phyloP scores from a whole-genome alignment of 1,140 invertebrate species.

The Anagrus nilaparvatae region DNA sequence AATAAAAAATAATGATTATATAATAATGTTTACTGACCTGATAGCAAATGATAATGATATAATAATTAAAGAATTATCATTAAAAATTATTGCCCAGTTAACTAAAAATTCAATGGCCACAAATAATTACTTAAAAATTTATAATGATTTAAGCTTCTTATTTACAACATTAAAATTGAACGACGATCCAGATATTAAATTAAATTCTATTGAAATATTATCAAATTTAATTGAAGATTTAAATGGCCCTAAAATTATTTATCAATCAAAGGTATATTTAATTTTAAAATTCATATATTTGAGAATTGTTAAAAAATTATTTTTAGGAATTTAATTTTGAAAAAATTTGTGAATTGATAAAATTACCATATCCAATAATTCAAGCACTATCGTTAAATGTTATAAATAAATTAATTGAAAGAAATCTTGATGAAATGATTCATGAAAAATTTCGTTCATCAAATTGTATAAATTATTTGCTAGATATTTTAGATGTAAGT shows the following conservation, averaged over 20 bases:
- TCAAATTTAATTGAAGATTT: conserved; percentile 29
- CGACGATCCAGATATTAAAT: conserved; percentile 33
- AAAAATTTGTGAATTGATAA: conserved; percentile 24
- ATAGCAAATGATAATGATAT: conserved; percentile 23
- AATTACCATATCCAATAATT: conserved; percentile 27
- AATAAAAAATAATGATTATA: conserved; percentile 20
- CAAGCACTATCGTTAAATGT: conserved; percentile 26
- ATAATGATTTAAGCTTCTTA: conserved; percentile 8
- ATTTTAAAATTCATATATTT: conserved; percentile 8
- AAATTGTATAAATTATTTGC: conserved; percentile 22
- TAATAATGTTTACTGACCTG: conserved; percentile 21
- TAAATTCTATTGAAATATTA: conserved; percentile 31
- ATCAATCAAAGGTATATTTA: conserved; percentile 18
- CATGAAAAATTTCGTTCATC: conserved; percentile 28
- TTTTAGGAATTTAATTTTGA: conserved; percentile 26
- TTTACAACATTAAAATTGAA: conserved; percentile 24
- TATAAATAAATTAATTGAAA: conserved; percentile 22
- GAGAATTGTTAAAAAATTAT: background rate
- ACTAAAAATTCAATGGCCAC: conserved; percentile 23
- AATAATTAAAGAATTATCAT: conserved; percentile 34
- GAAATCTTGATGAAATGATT: conserved; percentile 23
- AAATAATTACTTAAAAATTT: conserved; percentile 20
- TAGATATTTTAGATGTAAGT: conserved; percentile 32
- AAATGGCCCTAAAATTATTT: conserved; percentile 14
- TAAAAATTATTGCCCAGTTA: conserved; percentile 28